Base-by-base conservation (phyloP, 1,140 invertebrate genomes). In the Zophobas atratus region DNA sequence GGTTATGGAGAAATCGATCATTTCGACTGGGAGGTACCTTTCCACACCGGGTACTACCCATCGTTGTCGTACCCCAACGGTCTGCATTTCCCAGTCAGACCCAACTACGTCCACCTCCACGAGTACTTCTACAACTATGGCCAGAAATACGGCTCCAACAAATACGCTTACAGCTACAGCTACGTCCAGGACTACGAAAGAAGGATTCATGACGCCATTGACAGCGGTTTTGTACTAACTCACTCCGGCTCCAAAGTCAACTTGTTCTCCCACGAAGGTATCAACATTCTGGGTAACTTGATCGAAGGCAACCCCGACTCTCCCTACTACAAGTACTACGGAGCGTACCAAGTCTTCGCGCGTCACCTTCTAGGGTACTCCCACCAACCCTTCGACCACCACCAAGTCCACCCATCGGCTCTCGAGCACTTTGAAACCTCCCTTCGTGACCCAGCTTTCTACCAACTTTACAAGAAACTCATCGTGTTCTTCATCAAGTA, bases 381-480 rank as follows among this genome's bases (percentile, higher is more conserved):
- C n/a, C 72, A 71, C 56, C 79, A 79, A 8, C 82, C 83, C 1
- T 79, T 82, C 8, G 81, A 78, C 67, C 51, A 79, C n/a, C 60
- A 86, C 60, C 76, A 86, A 38, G 81, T 87, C 70, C 83, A 78
- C 33, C 84, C 85, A 48, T 82, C 83, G 1, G 84, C 86, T 8
- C 81, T 90, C 63, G 86, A 90, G 76, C 87, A 89, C 77, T 87
- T 85, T 57, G 87, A 88, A 76, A 93, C 92, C 39, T 89, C 90
- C 78, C 81, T 92, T 72, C 90, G 92, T 60, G 92, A 93, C 84
- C 92, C 92, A 6, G 87, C 90, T 70, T 93, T 91, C 89, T 93
- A 92, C 88, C 88, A 88, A 74, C 86, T 93, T 80, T 88, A 88
- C 84, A 89, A 91, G 82, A 88, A 89, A 79, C 85, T 92, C 77